Evolutionary conservation across 2,113 vertebrate genomes (phyloP).

Genomic region (Bagarius yarrelli): DNA sequence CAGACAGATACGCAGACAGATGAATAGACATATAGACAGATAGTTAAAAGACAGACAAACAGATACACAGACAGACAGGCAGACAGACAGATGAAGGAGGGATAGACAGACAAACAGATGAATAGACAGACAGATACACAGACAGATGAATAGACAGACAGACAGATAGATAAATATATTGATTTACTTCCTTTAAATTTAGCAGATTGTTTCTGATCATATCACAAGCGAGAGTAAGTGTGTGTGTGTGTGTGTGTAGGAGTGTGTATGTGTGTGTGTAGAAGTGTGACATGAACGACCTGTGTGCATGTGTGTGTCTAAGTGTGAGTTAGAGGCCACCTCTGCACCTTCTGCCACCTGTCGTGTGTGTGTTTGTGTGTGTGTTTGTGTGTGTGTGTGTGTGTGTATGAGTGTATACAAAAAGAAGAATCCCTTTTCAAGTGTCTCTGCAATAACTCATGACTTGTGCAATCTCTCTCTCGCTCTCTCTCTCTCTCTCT

Average conservation of each 20-base stretch:
- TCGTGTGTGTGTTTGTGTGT: slow-evolving; percentile 21
- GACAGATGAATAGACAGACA: neutral
- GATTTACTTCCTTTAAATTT: neutral
- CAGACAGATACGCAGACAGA: neutral
- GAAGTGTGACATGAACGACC: slow-evolving; percentile 24
- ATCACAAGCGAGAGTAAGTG: slow-evolving; percentile 25
- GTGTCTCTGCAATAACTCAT: neutral
- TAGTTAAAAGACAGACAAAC: neutral
- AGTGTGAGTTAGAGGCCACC: slow-evolving; percentile 39
- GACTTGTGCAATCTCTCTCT: neutral
- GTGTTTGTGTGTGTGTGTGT: slow-evolving; percentile 8
- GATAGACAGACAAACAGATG: too few species aligned
- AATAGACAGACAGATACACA: neutral
- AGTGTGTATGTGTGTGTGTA: slow-evolving; percentile 25
- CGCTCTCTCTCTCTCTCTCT: neutral
- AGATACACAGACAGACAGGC: neutral
- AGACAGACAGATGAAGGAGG: neutral
- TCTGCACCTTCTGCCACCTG: slow-evolving; percentile 51
- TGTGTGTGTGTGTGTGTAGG: too few species aligned
- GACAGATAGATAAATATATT: neutral
- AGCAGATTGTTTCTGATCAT: slow-evolving; percentile 45
- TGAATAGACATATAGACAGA: neutral
- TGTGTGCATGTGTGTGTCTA: neutral
- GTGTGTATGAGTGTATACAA: too few species aligned
- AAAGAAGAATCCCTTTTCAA: too few species aligned